These are phyloP conservation scores for Meliscaeva auricollis DNA, from an alignment of 2,888 invertebrate species.

Conservation along the genomic window DNA sequence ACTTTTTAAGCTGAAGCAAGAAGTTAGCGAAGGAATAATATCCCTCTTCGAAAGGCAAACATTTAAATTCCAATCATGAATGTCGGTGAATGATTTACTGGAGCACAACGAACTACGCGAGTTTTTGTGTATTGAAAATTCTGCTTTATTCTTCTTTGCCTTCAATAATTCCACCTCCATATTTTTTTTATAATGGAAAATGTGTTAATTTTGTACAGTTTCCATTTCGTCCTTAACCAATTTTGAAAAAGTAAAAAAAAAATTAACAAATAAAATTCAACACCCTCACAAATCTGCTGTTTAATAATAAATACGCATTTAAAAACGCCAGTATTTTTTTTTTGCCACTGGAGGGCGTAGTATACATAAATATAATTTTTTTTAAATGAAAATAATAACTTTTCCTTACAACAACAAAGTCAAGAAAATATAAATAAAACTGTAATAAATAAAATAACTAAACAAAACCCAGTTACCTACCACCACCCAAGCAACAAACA, in stretches of 20 bases:
- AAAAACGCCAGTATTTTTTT: not conserved
- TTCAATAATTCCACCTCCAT: too few species aligned
- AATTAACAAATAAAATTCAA: not conserved
- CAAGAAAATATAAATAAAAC: slow-evolving; percentile 8
- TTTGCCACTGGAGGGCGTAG: slow-evolving; percentile 1
- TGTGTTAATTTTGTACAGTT: slow-evolving; percentile 11
- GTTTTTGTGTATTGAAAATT: slow-evolving; percentile 19
- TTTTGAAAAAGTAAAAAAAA: not conserved
- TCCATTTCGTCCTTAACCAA: not conserved
- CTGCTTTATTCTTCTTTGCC: not conserved
- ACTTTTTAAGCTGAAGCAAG: slow-evolving; percentile 7
- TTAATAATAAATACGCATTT: slow-evolving; percentile 10
- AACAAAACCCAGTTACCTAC: slow-evolving; percentile 8
- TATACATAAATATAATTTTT: not conserved
- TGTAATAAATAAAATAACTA: slow-evolving; percentile 8
- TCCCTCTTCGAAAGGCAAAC: slow-evolving; percentile 55
- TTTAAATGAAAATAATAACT: slow-evolving; percentile 42
- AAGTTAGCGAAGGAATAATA: slow-evolving; percentile 18
- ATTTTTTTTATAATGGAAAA: not conserved
- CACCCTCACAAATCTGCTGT: not conserved
- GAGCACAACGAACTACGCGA: slow-evolving; percentile 12
- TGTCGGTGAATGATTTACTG: slow-evolving; percentile 70
- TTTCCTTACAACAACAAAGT: slow-evolving; percentile 30
- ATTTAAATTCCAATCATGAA: slow-evolving; percentile 76
- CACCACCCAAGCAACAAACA: not conserved